Conservation (phyloP, 2,113 vertebrate species). For the Rhea americana region DNA sequence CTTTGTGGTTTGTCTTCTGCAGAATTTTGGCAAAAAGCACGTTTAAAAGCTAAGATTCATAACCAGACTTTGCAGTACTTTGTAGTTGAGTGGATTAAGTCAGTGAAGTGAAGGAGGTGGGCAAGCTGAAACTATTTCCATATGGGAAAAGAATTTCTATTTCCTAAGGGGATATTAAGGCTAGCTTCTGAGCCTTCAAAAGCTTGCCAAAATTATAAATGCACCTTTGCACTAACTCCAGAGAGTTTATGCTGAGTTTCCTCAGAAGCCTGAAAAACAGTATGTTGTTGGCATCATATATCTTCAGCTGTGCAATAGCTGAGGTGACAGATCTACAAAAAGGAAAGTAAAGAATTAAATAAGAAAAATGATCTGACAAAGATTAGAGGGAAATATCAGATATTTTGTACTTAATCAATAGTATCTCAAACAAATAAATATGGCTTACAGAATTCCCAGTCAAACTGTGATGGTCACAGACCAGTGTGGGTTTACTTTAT, state of each 20-base stretch:
- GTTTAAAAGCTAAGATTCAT: constrained; percentile 32
- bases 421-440: neutral
- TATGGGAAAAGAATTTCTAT: constrained; percentile 39
- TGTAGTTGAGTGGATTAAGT: constrained; percentile 38
- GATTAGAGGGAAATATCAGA: neutral
- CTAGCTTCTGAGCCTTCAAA: neutral
- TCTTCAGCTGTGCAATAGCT: neutral
- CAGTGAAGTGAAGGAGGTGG: constrained; percentile 39
- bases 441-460: neutral
- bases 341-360: neutral
- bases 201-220: constrained; percentile 22
- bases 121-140: constrained; percentile 62
- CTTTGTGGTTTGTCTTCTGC: constrained; percentile 7
- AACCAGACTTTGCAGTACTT: constrained; percentile 12
- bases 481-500: neutral
- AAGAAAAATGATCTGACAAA: neutral
- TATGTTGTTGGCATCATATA: neutral
- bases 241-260: neutral
- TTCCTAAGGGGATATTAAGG: constrained; percentile 20
- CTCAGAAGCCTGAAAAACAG: neutral
- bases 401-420: neutral
- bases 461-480: neutral
- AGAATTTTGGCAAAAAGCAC: constrained; percentile 2
- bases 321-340: neutral
- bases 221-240: neutral